Evolutionary conservation across 2,888 invertebrate genomes (phyloP), one percentile per base, ranked within the genome.

Genomic region (Autographa pulchrina): DNA sequence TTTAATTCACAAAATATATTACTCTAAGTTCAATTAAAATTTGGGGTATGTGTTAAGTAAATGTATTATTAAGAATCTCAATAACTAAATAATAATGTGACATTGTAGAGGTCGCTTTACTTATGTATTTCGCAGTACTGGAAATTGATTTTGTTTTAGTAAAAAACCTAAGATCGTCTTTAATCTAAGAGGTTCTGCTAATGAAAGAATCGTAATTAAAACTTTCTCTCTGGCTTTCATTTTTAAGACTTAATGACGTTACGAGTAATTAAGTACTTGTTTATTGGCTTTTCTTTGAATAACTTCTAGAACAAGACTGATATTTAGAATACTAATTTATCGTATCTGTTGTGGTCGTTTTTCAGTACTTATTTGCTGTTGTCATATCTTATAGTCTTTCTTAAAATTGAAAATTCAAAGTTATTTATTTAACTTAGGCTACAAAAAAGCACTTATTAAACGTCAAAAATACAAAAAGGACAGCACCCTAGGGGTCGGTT

Each of bases 171-270:
- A 48, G 16, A 48, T n/a, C 48, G 48, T 48, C 48, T n/a, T 48
- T n/a, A 48, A 48, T 48, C 7, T 48, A 48, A n/a, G n/a, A n/a
- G 48, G n/a, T 16, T 48, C 48, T 48, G 48, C n/a, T 48, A 48
- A 48, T 48, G 48, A 48, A 48, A 48, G 48, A 48, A 48, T 48
- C n/a, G 48, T 48, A 48, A 48, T 48, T 48, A 48, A 48, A n/a
- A n/a, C n/a, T 48, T 48, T 48, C 48, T 48, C n/a, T 48, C 48
- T 48, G 48, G 48, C 48, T n/a, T 48, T 48, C n/a, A 48, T n/a
- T 48, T 48, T 48, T n/a, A 8, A 48, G 48, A 6, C 48, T 48
- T 48, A 48, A 48, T 48, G 48, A 48, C 48, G 48, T 48, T n/a
- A 48, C 1, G 16, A n/a, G 48, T 7, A 48, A 48, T 48, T 48